Percentiles rank a stretch among this genome's conserved stretches.
Evolutionary conservation across 2,797 vertebrate species (phyloP).

Genomic region (Falco columbarius): DNA sequence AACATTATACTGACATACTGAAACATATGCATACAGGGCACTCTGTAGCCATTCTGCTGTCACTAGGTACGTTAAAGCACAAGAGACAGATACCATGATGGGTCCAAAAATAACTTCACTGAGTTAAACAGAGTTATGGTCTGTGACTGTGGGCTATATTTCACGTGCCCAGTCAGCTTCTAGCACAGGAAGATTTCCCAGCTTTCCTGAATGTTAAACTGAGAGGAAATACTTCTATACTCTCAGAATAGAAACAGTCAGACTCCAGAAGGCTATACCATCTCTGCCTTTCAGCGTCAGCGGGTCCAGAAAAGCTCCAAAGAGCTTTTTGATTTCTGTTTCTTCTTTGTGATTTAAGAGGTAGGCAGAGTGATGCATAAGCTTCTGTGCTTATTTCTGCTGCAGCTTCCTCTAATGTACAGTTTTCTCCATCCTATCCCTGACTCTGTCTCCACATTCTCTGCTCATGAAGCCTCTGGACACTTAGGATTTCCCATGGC

Average conservation of each 20-base stretch:
- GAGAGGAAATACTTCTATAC: background rate
- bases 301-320: background rate
- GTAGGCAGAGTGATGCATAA: background rate
- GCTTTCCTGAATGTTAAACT: background rate
- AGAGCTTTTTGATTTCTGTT: background rate
- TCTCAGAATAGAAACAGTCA: background rate
- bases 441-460: background rate
- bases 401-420: background rate
- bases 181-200: background rate
- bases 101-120: background rate
- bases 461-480: background rate
- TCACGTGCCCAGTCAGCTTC: background rate
- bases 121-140: background rate
- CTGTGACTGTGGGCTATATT: background rate
- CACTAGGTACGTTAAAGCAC: background rate
- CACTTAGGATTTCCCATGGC: background rate
- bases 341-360: background rate
- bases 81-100: background rate
- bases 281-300: background rate
- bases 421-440: background rate
- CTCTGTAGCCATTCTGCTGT: background rate
- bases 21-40: background rate
- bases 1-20: background rate
- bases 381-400: background rate
- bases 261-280: background rate